A percentile compares a stretch with the other conserved stretches of the same genome.
phyloP scores from a whole-genome alignment of 2,888 invertebrate genomes.

The Hirtodrosophila confusa region DNA sequence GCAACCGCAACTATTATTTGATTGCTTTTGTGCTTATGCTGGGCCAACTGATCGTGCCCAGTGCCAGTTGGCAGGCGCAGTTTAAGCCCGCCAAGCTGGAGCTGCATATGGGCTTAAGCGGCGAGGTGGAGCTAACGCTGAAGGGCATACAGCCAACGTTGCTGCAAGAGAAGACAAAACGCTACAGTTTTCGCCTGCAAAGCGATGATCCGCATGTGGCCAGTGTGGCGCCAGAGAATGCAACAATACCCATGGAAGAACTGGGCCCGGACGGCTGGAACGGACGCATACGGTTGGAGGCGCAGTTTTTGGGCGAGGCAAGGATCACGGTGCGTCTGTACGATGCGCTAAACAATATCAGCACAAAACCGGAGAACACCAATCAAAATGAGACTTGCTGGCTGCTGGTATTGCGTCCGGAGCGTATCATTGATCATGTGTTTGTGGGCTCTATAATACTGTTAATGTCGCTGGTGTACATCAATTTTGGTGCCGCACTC shows the following conservation, averaged over 20 bases:
- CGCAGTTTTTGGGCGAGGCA: conserved; percentile 81
- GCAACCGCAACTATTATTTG: neutral
- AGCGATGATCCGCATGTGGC: conserved; percentile 69
- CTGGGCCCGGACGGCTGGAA: conserved; percentile 61
- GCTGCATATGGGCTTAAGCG: conserved; percentile 67
- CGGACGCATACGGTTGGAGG: conserved; percentile 71
- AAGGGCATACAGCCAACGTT: conserved; percentile 33
- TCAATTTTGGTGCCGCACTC: conserved; percentile 96
- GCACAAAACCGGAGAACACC: conserved; percentile 56
- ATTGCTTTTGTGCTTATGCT: conserved; percentile 10
- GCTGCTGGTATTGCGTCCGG: conserved; percentile 86
- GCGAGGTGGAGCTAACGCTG: conserved; percentile 53
- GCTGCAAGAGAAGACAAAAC: conserved; percentile 26
- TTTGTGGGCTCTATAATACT: conserved; percentile 91
- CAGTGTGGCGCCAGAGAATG: conserved; percentile 46
- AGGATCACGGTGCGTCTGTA: conserved; percentile 70
- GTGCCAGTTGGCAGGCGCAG: conserved; percentile 62
- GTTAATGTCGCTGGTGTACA: conserved; percentile 91
- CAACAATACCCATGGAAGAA: conserved; percentile 55
- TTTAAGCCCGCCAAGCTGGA: conserved; percentile 68
- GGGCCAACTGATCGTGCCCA: conserved; percentile 11
- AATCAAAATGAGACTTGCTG: conserved; percentile 31
- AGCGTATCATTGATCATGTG: conserved; percentile 88
- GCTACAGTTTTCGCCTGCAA: conserved; percentile 62
- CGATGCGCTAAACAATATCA: conserved; percentile 40